Evolutionary conservation across 2,113 vertebrate species (phyloP).

Genomic region (Garra rufa): DNA sequence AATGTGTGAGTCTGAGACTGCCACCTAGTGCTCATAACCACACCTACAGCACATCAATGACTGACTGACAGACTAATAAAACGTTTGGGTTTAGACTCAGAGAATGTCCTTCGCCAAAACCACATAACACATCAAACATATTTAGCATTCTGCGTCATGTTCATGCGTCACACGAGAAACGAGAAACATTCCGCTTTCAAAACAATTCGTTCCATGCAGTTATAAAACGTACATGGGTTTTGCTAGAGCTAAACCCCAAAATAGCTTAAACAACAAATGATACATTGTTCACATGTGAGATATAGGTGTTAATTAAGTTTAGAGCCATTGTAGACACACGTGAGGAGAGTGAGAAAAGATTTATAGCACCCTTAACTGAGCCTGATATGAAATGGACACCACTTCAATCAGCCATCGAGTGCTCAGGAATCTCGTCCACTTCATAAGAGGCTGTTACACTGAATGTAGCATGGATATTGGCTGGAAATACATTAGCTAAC

Average conservation of each 20-base stretch:
- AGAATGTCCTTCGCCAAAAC: neutral
- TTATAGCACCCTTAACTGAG: neutral
- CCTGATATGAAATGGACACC: neutral
- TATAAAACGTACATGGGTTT: neutral
- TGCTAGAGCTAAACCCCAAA: neutral
- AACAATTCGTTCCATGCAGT: neutral
- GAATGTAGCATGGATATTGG: neutral
- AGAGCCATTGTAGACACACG: neutral
- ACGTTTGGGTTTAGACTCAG: neutral
- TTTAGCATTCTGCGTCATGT: neutral
- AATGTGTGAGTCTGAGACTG: slow-evolving; percentile 29
- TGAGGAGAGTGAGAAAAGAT: neutral
- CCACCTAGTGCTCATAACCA: slow-evolving; percentile 18
- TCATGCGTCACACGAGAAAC: neutral
- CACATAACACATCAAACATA: neutral
- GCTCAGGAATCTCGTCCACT: neutral
- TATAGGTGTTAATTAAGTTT: neutral
- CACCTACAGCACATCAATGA: neutral
- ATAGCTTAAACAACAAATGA: neutral
- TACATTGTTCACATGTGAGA: neutral
- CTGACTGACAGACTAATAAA: neutral
- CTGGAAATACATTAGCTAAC: neutral
- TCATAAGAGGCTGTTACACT: neutral
- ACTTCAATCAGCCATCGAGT: neutral
- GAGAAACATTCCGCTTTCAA: neutral